Evolutionary conservation across 2,888 invertebrate genomes (phyloP).

Genomic region (Pyrochroa serraticornis): DNA sequence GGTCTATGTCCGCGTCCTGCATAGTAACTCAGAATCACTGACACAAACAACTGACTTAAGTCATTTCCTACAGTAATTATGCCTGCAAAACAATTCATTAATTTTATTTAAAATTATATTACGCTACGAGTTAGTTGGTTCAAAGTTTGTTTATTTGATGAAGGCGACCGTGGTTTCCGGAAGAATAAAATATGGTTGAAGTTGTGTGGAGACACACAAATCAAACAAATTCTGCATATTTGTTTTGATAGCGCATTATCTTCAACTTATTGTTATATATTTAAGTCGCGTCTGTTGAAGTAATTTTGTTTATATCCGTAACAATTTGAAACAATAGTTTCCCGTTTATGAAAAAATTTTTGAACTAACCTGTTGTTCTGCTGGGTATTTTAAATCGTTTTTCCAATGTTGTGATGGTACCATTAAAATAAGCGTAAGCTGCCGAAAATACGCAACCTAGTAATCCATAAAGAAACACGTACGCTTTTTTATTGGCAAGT

Average conservation of each 20-base stretch:
- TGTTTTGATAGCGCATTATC: no score
- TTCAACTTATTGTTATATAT: neutral
- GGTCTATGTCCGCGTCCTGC: constrained; percentile 75
- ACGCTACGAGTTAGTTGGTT: neutral
- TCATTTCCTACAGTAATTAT: constrained; percentile 77
- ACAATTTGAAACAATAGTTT: neutral
- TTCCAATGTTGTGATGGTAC: constrained; percentile 76
- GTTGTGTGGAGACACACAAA: no score
- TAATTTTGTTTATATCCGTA: neutral
- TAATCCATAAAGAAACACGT: constrained; percentile 69
- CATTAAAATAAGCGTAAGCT: constrained; percentile 73
- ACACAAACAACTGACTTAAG: constrained; percentile 72
- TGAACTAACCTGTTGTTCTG: constrained; percentile 65
- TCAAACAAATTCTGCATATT: no score
- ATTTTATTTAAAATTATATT: constrained; percentile 1
- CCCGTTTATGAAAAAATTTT: neutral
- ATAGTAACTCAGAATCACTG: constrained; percentile 71
- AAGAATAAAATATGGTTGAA: no score
- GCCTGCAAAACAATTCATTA: constrained; percentile 55
- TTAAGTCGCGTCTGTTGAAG: neutral
- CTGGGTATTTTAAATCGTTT: constrained; percentile 77
- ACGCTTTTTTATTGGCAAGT: constrained; percentile 66
- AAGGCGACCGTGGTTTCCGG: no score
- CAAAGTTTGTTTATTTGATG: neutral
- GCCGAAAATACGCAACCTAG: constrained; percentile 73